These are phyloP conservation scores for Zaprionus obscuricornis DNA, from an alignment of 2,888 invertebrate genomes.

Conservation along the genomic window DNA sequence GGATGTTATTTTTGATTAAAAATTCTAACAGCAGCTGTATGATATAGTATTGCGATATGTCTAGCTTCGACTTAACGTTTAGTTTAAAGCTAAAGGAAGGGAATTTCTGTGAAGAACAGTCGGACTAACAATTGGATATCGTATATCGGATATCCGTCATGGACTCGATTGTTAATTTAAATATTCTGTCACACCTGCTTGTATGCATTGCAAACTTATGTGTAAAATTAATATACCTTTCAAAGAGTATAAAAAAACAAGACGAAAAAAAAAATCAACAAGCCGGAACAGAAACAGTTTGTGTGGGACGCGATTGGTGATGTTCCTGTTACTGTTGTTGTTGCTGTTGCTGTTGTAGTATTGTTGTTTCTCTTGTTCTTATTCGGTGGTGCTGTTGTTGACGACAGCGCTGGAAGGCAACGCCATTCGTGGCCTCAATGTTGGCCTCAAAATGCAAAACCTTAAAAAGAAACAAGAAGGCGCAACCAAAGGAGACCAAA, in stretches of 20 bases:
- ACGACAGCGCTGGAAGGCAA: conserved; percentile 42
- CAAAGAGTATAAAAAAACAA: conserved; percentile 9
- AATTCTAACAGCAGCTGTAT: too few relatives aligned
- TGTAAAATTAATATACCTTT: too few relatives aligned
- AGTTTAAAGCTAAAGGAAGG: too few relatives aligned
- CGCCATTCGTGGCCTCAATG: conserved; percentile 77
- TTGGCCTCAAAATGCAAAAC: conserved; percentile 81
- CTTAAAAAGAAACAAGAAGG: conserved; percentile 73
- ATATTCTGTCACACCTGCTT: too few relatives aligned
- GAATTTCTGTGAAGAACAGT: too few relatives aligned
- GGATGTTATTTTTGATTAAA: too few relatives aligned
- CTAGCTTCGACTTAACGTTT: too few relatives aligned
- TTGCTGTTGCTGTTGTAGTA: conserved; percentile 4
- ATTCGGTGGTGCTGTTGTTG: conserved; percentile 26
- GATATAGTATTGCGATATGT: too few relatives aligned
- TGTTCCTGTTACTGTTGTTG: conserved; percentile 8
- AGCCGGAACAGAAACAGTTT: conserved; percentile 41
- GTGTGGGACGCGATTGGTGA: conserved; percentile 43
- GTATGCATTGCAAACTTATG: too few relatives aligned
- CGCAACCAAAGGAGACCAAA: conserved; percentile 10
- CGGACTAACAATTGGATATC: too few relatives aligned
- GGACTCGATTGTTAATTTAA: too few relatives aligned
- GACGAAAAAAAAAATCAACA: conserved; percentile 10
- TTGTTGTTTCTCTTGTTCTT: conserved; percentile 13
- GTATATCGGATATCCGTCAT: too few relatives aligned